Evolutionary conservation across 2,797 vertebrate genomes (phyloP).

Genomic region (Vireo griseus): DNA sequence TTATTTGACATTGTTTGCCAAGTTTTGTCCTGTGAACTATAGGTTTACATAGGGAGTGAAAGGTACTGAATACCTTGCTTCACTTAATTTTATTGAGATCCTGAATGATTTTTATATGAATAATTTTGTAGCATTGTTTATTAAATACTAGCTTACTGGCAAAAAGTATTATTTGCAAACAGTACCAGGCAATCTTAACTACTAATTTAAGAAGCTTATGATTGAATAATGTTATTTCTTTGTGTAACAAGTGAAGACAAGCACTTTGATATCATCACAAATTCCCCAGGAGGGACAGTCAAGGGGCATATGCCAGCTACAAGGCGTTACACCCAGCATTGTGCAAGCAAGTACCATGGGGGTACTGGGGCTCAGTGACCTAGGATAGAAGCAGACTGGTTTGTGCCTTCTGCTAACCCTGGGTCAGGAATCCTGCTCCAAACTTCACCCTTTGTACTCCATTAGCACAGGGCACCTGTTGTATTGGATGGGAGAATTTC

Average conservation of each 20-base stretch:
- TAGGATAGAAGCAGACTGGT: background rate
- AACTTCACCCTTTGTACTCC: background rate
- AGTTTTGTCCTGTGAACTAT: background rate
- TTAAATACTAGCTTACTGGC: background rate
- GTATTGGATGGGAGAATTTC: background rate
- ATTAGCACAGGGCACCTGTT: constrained; percentile 29
- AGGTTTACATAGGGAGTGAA: background rate
- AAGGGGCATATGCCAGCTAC: background rate
- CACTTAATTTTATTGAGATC: background rate
- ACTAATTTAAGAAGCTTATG: background rate
- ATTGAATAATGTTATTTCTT: background rate
- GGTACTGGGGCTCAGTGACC: background rate
- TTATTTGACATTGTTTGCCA: background rate
- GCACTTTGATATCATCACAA: background rate
- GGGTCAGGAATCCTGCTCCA: background rate
- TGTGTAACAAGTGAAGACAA: background rate
- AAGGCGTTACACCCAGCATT: accelerated
- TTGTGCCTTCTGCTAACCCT: background rate
- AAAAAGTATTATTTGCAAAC: background rate
- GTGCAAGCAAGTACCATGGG: background rate
- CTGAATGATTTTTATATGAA: background rate
- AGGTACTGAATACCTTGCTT: background rate
- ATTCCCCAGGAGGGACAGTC: background rate
- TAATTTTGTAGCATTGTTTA: background rate
- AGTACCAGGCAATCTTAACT: background rate